Evolutionary conservation across 2,888 invertebrate species (phyloP).

Genomic region (Dolichopus griseipennis): DNA sequence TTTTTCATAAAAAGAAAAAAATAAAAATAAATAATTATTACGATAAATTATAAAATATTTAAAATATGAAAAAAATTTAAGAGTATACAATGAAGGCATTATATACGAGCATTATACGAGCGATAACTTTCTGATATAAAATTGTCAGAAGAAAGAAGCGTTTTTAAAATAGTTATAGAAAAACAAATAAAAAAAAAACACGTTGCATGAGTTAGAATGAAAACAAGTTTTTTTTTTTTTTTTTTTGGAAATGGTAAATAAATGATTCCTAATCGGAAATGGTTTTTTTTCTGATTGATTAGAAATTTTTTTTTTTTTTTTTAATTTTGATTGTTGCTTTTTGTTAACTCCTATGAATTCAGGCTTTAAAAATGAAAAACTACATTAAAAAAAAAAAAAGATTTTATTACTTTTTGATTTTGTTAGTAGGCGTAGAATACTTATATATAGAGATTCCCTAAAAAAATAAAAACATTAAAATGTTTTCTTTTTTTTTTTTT

Average conservation of each 20-base stretch:
- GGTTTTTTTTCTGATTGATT: too few relatives aligned
- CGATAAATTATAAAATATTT: slow-evolving; percentile 11
- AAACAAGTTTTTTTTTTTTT: slow-evolving; percentile 8
- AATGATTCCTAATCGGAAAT: too few relatives aligned
- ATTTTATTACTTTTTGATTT: too few relatives aligned
- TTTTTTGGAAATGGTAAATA: too few relatives aligned
- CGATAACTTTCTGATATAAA: slow-evolving; percentile 22
- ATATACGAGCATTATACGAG: slow-evolving; percentile 9
- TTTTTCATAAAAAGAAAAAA: slow-evolving; percentile 1
- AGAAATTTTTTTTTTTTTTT: too few relatives aligned
- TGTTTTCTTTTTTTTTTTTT: too few relatives aligned
- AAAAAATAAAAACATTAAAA: background rate
- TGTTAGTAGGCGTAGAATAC: too few relatives aligned
- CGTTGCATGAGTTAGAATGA: slow-evolving; percentile 16
- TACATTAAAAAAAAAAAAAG: too few relatives aligned
- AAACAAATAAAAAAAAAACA: slow-evolving; percentile 14
- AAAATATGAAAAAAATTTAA: slow-evolving; percentile 15
- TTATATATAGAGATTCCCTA: too few relatives aligned
- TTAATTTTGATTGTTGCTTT: too few relatives aligned
- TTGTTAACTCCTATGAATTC: too few relatives aligned
- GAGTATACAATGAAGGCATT: slow-evolving; percentile 19
- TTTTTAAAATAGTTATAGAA: slow-evolving; percentile 13
- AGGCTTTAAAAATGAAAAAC: too few relatives aligned
- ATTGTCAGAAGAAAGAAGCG: slow-evolving; percentile 26
- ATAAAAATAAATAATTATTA: slow-evolving; percentile 13